Evolutionary conservation across 2,888 invertebrate genomes (phyloP), one percentile per base, ranked within the genome.

Genomic region (Rhimphoctona megacephalus): DNA sequence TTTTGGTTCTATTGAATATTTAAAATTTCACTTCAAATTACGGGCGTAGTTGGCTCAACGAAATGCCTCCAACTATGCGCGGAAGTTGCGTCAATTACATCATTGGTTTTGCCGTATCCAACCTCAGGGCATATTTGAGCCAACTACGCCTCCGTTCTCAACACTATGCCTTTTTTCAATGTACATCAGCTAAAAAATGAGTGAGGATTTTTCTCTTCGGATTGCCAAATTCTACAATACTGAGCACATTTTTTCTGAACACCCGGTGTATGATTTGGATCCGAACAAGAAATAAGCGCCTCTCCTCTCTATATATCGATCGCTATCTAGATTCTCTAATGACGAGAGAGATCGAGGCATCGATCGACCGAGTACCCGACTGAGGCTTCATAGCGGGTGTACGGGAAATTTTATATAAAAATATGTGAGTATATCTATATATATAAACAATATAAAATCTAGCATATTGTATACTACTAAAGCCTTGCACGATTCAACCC

Each of bases 251-350:
- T 25, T 57, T 30, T 30, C 2, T 17, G 25, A 30, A 61, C 61
- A 61, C 61, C 61, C 61, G 30, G 61, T 61, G 30, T 17, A 30
- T 61, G 61, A 14, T 17, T 61, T 46, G 43, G 72, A 81, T 83
- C 25, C 69, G 61, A 64, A 74, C 70, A 64, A 81, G 73, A 74
- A 83, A 67, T 54, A 52, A 69, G 82, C 78, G 84, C 79, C 79
- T 87, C 83, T 83, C 83, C 86, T 83, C 84, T 84, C 86, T 82
- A 30, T 30, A 61, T 30, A 87, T 84, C 84, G 86, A 87, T 87
- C 84, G 83, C 84, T 84, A 87, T 87, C 86, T 81, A 74, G 52
- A 84, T 87, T 82, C 86, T 87, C 81, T 87, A 84, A 87, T 87
- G 86, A 87, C 86, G 86, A 79, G 81, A 84, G 81, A 84, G 84